phyloP scores from a whole-genome alignment of 2,888 invertebrate species.

The Cryptosula pallasiana region DNA sequence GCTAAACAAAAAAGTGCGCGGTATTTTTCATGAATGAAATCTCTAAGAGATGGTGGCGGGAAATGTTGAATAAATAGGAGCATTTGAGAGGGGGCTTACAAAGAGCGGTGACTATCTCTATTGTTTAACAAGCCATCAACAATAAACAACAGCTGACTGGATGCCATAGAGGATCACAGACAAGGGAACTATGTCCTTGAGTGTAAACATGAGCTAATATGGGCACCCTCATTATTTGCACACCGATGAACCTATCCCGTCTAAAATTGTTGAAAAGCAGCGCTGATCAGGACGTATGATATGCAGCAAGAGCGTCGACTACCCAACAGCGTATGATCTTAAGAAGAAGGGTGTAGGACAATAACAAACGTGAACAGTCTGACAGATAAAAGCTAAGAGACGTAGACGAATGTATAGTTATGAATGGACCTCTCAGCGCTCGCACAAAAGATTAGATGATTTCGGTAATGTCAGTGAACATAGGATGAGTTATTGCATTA shows the following conservation, averaged over 20 bases:
- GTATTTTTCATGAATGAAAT: conserved; percentile 1
- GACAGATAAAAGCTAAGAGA: too few relatives aligned
- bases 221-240: too few relatives aligned
- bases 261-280: too few relatives aligned
- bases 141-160: background rate
- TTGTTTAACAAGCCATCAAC: background rate
- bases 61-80: background rate
- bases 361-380: too few relatives aligned
- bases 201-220: too few relatives aligned
- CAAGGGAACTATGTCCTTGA: too few relatives aligned
- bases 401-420: background rate
- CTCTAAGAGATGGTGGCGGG: background rate
- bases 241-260: too few relatives aligned
- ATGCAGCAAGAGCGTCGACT: too few relatives aligned
- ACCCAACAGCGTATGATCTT: too few relatives aligned
- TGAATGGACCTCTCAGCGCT: background rate
- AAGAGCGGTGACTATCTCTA: background rate
- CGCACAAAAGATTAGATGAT: background rate
- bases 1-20: background rate
- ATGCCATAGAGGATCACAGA: background rate
- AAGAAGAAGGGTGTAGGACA: too few relatives aligned
- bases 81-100: background rate
- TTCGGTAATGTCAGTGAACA: background rate
- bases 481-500: background rate
- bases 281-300: too few relatives aligned